Evolutionary conservation across 2,888 invertebrate species (phyloP).

Genomic region (Opisthograptis luteolata): DNA sequence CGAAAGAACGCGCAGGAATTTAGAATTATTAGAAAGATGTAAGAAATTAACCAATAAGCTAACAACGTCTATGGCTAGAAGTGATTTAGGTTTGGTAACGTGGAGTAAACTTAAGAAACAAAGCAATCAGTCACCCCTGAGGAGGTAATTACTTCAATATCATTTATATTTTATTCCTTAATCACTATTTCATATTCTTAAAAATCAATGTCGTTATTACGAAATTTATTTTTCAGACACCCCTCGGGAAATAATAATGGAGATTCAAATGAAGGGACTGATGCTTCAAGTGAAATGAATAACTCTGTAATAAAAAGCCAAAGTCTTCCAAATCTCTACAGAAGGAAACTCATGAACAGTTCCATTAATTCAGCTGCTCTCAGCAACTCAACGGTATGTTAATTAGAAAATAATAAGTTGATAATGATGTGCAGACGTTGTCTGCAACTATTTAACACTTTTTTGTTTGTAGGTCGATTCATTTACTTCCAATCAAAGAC

Average conservation of each 20-base stretch:
- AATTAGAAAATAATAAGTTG: slow-evolving; percentile 35
- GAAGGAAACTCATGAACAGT: slow-evolving; percentile 80
- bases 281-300: slow-evolving; percentile 83
- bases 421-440: slow-evolving; percentile 33
- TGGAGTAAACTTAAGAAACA: slow-evolving; percentile 94
- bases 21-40: slow-evolving; percentile 83
- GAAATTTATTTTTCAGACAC: slow-evolving; percentile 80
- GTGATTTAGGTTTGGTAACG: slow-evolving; percentile 94
- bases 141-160: slow-evolving; percentile 75
- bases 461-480: slow-evolving; percentile 76
- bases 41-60: slow-evolving; percentile 81
- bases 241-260: slow-evolving; percentile 91
- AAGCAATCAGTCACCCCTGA: slow-evolving; percentile 86
- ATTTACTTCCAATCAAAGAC: slow-evolving; percentile 74
- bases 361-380: slow-evolving; percentile 83
- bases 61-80: slow-evolving; percentile 93
- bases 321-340: slow-evolving; percentile 91
- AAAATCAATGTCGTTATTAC: no score
- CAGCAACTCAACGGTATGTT: slow-evolving; percentile 89
- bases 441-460: slow-evolving; percentile 40
- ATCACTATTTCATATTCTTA: no score
- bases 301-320: slow-evolving; percentile 88
- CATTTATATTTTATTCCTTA: no score
- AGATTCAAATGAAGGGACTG: slow-evolving; percentile 81
- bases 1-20: slow-evolving; percentile 84